A percentile compares a stretch with the other conserved stretches of the same genome.
These are phyloP conservation scores for Melanerpes formicivorus DNA, from an alignment of 2,113 vertebrate species.

Conservation along the genomic window DNA sequence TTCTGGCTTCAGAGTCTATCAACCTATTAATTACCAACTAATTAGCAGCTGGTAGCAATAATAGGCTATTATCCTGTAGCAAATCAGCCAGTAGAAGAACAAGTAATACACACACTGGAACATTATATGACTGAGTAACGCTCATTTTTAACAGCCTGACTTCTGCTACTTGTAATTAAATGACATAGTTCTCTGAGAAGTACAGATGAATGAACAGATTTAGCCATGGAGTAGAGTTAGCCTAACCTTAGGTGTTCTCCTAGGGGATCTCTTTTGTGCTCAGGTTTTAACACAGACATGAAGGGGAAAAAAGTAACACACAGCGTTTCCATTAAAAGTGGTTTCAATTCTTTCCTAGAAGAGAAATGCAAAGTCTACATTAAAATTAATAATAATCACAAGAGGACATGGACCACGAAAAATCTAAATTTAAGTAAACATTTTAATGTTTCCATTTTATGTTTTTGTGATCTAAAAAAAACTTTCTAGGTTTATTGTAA, in stretches of 20 bases:
- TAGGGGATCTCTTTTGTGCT: not conserved
- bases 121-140: not conserved
- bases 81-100: slow-evolving; percentile 20
- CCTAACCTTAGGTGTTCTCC: not conserved
- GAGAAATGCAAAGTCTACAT: not conserved
- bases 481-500: not conserved
- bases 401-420: not conserved
- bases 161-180: not conserved
- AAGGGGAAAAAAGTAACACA: not conserved
- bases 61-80: slow-evolving; percentile 46
- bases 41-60: slow-evolving; percentile 66
- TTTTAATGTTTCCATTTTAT: not conserved
- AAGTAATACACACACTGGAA: not conserved
- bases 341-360: not conserved
- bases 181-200: not conserved
- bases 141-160: not conserved
- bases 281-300: not conserved
- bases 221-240: not conserved
- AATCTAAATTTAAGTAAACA: not conserved
- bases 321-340: not conserved
- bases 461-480: not conserved
- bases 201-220: not conserved
- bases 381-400: not conserved
- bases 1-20: slow-evolving; percentile 31
- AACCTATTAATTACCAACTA: slow-evolving; percentile 64